Evolutionary conservation across 2,113 vertebrate species (phyloP).

Genomic region (Pteropus alecto): DNA sequence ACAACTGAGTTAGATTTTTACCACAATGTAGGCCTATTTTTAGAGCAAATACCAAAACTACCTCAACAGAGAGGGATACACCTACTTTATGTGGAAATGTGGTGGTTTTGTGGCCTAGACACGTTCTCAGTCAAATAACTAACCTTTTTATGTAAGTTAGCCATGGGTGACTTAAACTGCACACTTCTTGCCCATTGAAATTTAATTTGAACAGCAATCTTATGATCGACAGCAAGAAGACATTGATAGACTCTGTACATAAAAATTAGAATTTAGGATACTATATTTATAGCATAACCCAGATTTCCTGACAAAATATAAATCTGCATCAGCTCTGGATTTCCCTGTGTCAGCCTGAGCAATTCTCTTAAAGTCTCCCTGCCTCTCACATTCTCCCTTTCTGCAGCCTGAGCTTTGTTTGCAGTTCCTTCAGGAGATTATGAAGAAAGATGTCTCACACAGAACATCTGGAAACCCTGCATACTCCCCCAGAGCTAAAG

Average conservation of each 20-base stretch:
- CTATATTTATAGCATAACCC: not conserved
- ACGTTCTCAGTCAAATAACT: slow-evolving; percentile 44
- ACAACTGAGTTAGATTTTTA: slow-evolving; percentile 42
- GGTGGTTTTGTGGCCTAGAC: slow-evolving; percentile 35
- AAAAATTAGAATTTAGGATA: slow-evolving; percentile 55
- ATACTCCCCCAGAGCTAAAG: not conserved
- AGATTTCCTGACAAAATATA: not conserved
- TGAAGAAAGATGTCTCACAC: not conserved
- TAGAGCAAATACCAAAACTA: slow-evolving; percentile 38
- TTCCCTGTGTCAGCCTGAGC: not conserved
- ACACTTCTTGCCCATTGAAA: not conserved
- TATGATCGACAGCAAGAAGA: slow-evolving; percentile 52
- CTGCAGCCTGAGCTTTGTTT: not conserved
- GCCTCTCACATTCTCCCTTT: not conserved
- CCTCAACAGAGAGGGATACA: slow-evolving; percentile 2
- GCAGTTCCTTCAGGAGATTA: not conserved
- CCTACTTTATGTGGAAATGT: slow-evolving; percentile 44
- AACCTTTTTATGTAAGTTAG: slow-evolving; percentile 12
- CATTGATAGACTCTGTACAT: slow-evolving; percentile 25
- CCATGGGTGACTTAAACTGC: not conserved
- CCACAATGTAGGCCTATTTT: slow-evolving; percentile 35
- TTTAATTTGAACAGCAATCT: slow-evolving; percentile 63
- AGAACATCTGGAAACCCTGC: not conserved
- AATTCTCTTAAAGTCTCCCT: not conserved
- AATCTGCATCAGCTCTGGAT: not conserved